A percentile compares a stretch with the other conserved stretches of the same genome.
These are phyloP conservation scores for Lasioglossum albipes DNA, from an alignment of 1,140 invertebrate genomes.

Conservation along the genomic window DNA sequence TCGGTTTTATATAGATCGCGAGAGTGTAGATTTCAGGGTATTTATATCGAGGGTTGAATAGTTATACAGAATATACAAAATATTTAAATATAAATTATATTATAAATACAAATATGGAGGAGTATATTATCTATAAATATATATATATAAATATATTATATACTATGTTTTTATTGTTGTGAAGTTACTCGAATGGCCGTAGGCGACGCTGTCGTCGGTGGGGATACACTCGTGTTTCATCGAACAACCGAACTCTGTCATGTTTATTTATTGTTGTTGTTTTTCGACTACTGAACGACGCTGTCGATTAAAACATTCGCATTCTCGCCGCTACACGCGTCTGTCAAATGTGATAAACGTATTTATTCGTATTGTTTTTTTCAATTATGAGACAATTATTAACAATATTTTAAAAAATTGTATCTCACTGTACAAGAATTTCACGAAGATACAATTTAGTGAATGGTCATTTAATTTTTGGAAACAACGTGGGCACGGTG, in stretches of 20 bases:
- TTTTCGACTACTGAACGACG: not conserved
- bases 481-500: too few relatives aligned
- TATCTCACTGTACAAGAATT: too few relatives aligned
- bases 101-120: slow-evolving; percentile 44
- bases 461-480: too few relatives aligned
- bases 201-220: slow-evolving; percentile 8
- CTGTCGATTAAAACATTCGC: not conserved
- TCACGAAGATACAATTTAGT: too few relatives aligned
- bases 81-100: slow-evolving; percentile 64
- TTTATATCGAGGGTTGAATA: slow-evolving; percentile 66
- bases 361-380: too few relatives aligned
- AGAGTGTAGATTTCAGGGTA: slow-evolving; percentile 69
- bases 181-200: slow-evolving; percentile 41
- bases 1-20: slow-evolving; percentile 48
- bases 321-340: too few relatives aligned
- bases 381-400: too few relatives aligned
- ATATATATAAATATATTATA: too few relatives aligned
- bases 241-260: not conserved
- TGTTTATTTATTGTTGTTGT: not conserved
- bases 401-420: too few relatives aligned
- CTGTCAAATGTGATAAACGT: too few relatives aligned
- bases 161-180: slow-evolving; percentile 66
- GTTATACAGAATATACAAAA: slow-evolving; percentile 59
- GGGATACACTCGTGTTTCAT: slow-evolving; percentile 34
- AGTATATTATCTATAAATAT: slow-evolving; percentile 45